These are phyloP conservation scores for Teleogryllus occipitalis DNA, from an alignment of 1,140 invertebrate genomes.

Conservation along the genomic window DNA sequence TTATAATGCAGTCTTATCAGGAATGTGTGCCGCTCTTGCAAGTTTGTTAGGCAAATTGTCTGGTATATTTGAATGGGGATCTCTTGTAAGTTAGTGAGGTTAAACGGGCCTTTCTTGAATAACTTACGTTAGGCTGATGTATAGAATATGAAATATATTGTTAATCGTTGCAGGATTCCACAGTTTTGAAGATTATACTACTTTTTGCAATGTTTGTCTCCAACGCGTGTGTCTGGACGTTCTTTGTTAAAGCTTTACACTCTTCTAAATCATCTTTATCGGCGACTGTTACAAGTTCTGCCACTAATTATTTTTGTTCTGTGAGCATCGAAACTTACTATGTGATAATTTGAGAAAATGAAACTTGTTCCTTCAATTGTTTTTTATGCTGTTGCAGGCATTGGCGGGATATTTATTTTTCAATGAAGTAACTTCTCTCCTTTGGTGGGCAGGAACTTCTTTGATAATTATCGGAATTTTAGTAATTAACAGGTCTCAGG, in stretches of 20 bases:
- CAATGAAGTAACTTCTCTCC: not conserved
- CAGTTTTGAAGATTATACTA: not conserved
- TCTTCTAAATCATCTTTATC: not conserved
- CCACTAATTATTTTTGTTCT: not conserved
- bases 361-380: not conserved
- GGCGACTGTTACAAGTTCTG: not conserved
- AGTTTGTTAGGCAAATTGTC: not conserved
- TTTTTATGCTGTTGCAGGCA: not conserved
- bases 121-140: not conserved
- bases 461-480: not conserved
- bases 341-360: too few species aligned
- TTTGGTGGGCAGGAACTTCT: not conserved
- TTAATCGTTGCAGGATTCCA: not conserved
- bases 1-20: not conserved
- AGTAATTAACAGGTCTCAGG: not conserved
- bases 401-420: not conserved
- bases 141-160: not conserved
- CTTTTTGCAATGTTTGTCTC: not conserved
- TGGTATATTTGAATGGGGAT: not conserved
- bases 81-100: not conserved
- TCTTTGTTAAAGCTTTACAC: not conserved
- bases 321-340: not conserved
- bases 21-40: not conserved
- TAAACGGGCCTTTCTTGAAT: not conserved
- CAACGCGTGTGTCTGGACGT: not conserved